Conservation (phyloP, 23 tunicate species). For the Clavelina lepadiformis region DNA sequence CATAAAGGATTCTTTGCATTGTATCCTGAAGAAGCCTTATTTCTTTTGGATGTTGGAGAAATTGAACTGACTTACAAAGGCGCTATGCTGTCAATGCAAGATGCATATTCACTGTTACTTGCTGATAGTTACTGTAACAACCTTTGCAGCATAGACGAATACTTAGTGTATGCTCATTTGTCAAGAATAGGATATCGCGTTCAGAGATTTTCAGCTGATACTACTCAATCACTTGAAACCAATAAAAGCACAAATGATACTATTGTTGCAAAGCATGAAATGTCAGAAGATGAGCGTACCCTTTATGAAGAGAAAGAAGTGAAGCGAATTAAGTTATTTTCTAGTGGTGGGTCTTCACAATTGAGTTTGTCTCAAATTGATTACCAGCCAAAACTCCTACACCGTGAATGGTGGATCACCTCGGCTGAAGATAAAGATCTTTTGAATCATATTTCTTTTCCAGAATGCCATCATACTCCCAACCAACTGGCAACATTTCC, state of each 20-base stretch:
- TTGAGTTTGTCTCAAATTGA: too few species aligned
- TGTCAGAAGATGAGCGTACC: background rate
- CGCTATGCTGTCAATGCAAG: constrained; percentile 47
- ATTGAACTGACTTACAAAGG: constrained; percentile 58
- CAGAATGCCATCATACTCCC: too few species aligned
- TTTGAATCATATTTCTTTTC: too few species aligned
- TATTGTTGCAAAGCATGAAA: background rate
- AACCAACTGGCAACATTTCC: too few species aligned
- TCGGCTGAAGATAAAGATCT: too few species aligned
- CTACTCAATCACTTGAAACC: background rate
- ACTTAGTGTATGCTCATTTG: constrained; percentile 52
- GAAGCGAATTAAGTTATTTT: too few species aligned
- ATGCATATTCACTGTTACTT: constrained; percentile 42
- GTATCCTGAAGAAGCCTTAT: constrained; percentile 71
- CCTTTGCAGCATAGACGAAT: constrained; percentile 54
- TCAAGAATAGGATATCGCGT: constrained; percentile 57
- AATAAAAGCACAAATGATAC: background rate
- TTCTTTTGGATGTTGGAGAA: constrained; percentile 82
- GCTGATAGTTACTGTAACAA: background rate
- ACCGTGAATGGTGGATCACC: too few species aligned
- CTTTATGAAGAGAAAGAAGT: too few species aligned
- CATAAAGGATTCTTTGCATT: constrained; percentile 47
- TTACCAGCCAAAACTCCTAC: too few species aligned
- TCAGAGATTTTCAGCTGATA: constrained; percentile 12
- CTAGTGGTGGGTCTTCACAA: too few species aligned